Percentiles rank a stretch among this genome's conserved stretches.
Evolutionary conservation across 2,888 invertebrate genomes (phyloP).

Genomic region (Abscondita cerata): DNA sequence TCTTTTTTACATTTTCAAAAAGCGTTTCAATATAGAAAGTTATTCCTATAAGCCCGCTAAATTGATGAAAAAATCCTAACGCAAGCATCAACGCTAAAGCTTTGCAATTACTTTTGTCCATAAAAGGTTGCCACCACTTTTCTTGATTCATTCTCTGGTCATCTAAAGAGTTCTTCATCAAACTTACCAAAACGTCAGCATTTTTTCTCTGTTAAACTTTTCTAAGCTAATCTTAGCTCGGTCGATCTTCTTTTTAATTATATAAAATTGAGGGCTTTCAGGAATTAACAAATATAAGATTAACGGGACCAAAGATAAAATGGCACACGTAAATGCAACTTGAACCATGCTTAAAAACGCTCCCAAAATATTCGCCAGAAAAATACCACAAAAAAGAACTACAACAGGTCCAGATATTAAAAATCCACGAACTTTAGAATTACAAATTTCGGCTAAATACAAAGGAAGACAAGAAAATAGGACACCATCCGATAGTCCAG

Average conservation of each 20-base stretch:
- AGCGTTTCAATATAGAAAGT: slow-evolving; percentile 67
- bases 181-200: slow-evolving; percentile 59
- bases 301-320: slow-evolving; percentile 66
- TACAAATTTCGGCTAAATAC: slow-evolving; percentile 68
- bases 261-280: slow-evolving; percentile 64
- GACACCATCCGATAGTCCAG: slow-evolving; percentile 65
- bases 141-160: slow-evolving; percentile 55
- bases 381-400: slow-evolving; percentile 64
- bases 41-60: slow-evolving; percentile 67
- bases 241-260: slow-evolving; percentile 53
- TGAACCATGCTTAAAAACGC: slow-evolving; percentile 63
- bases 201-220: slow-evolving; percentile 62
- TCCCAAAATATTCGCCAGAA: slow-evolving; percentile 68
- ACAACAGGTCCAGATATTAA: slow-evolving; percentile 69
- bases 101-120: slow-evolving; percentile 64
- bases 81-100: slow-evolving; percentile 67
- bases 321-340: slow-evolving; percentile 62
- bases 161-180: slow-evolving; percentile 42
- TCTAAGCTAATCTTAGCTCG: slow-evolving; percentile 62
- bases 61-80: slow-evolving; percentile 66
- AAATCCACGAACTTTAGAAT: slow-evolving; percentile 65
- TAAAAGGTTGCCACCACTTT: slow-evolving; percentile 63
- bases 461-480: slow-evolving; percentile 61
- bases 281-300: slow-evolving; percentile 66
- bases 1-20: slow-evolving; percentile 59